Evolutionary conservation across 2,797 vertebrate genomes (phyloP).

Genomic region (Typhlichthys subterraneus): DNA sequence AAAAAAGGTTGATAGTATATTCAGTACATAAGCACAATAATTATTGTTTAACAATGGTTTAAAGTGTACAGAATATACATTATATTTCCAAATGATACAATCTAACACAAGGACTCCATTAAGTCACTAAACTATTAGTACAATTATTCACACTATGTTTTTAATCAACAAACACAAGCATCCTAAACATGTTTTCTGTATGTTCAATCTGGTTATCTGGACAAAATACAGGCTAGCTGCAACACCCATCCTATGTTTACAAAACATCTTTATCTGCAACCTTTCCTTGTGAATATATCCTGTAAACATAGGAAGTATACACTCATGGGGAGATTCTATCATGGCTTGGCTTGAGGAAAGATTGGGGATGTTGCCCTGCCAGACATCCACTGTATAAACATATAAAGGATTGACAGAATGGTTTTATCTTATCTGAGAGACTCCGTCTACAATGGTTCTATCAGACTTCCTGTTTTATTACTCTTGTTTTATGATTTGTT

Average conservation of each 20-base stretch:
- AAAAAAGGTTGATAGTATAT: no score
- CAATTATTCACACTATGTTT: no score
- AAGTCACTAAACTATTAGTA: no score
- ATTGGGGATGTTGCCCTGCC: slow-evolving; percentile 38
- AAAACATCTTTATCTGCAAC: slow-evolving; percentile 51
- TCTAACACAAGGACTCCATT: no score
- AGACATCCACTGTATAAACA: slow-evolving; percentile 27
- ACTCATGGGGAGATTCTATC: slow-evolving; percentile 53
- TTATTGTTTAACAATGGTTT: no score
- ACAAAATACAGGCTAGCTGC: slow-evolving; percentile 34
- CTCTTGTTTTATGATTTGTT: slow-evolving; percentile 17
- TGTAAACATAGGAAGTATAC: slow-evolving; percentile 29
- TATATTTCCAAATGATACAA: no score
- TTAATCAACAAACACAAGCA: no score
- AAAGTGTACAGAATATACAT: no score
- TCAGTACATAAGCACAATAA: no score
- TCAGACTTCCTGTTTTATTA: slow-evolving; percentile 34
- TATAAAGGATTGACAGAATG: slow-evolving; percentile 18
- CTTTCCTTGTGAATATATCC: slow-evolving; percentile 26
- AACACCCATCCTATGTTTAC: slow-evolving; percentile 60
- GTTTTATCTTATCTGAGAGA: slow-evolving; percentile 33
- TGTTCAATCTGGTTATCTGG: slow-evolving; percentile 53
- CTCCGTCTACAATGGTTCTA: slow-evolving; percentile 19
- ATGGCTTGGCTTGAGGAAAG: slow-evolving; percentile 47
- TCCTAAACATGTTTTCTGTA: no score